Conservation (phyloP, 2,888 invertebrate species). For the Craniophora ligustri region DNA sequence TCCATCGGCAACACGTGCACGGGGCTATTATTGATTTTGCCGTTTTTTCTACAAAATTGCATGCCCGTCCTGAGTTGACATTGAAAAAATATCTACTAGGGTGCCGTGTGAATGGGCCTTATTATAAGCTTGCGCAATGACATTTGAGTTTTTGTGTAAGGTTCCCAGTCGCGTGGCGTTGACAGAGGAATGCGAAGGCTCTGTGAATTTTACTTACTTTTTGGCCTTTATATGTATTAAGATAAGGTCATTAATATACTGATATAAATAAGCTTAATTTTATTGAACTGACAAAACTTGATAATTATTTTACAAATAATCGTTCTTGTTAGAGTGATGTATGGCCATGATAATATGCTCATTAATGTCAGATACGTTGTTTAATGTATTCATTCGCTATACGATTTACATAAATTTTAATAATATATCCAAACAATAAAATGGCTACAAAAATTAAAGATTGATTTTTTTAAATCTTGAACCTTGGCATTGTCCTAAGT, state of each 20-base stretch:
- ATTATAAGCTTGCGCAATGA: conserved; percentile 87
- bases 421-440: conserved; percentile 1
- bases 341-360: conserved; percentile 23
- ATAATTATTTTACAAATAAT: conserved; percentile 29
- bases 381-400: conserved; percentile 40
- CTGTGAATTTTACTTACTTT: conserved; percentile 49
- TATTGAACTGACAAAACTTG: conserved; percentile 33
- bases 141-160: conserved; percentile 79
- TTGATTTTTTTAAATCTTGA: too few species aligned
- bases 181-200: conserved; percentile 63
- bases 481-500: too few species aligned
- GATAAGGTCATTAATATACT: conserved; percentile 45
- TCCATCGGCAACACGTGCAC: conserved; percentile 88
- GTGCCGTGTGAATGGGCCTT: conserved; percentile 84
- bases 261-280: conserved; percentile 42
- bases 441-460: neutral
- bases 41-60: conserved; percentile 87
- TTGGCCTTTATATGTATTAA: conserved; percentile 35
- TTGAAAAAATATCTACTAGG: conserved; percentile 81
- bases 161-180: conserved; percentile 78
- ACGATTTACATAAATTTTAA: conserved; percentile 15
- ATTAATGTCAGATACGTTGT: conserved; percentile 29
- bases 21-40: conserved; percentile 87
- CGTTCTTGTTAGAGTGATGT: conserved; percentile 14
- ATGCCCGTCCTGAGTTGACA: conserved; percentile 79